These are phyloP conservation scores for Homarus gammarus DNA, from an alignment of 2,888 invertebrate species.

Conservation along the genomic window DNA sequence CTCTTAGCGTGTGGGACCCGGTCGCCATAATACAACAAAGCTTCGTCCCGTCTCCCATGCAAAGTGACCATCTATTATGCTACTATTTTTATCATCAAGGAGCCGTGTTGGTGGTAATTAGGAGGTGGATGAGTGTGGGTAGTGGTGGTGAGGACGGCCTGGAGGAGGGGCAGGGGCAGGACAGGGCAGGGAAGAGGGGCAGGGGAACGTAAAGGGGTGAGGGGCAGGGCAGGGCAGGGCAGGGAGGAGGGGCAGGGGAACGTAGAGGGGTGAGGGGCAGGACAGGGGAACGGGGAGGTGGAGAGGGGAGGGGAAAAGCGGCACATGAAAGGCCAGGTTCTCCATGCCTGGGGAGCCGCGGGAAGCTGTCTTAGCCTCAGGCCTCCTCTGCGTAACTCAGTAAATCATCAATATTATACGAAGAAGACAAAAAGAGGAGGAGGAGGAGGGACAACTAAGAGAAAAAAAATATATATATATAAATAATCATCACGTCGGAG, in stretches of 20 bases:
- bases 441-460: too few species aligned
- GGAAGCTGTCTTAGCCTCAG: neutral
- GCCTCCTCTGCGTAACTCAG: slow-evolving; percentile 45
- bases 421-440: neutral
- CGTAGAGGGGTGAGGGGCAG: neutral
- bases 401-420: slow-evolving; percentile 38
- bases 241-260: neutral
- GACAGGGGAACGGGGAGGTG: neutral
- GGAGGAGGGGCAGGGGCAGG: neutral
- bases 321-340: slow-evolving; percentile 19
- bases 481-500: too few species aligned
- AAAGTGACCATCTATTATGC: slow-evolving; percentile 15
- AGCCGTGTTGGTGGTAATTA: slow-evolving; percentile 17
- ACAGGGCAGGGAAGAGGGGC: neutral
- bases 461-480: too few species aligned
- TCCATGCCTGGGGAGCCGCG: neutral
- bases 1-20: neutral
- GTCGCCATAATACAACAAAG: slow-evolving; percentile 19
- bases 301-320: neutral
- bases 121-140: too few species aligned
- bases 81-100: neutral
- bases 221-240: too few species aligned
- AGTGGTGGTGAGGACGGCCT: too few species aligned
- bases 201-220: neutral
- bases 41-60: slow-evolving; percentile 1